phyloP scores from a whole-genome alignment of 1,140 invertebrate species.

The Orius laevigatus region DNA sequence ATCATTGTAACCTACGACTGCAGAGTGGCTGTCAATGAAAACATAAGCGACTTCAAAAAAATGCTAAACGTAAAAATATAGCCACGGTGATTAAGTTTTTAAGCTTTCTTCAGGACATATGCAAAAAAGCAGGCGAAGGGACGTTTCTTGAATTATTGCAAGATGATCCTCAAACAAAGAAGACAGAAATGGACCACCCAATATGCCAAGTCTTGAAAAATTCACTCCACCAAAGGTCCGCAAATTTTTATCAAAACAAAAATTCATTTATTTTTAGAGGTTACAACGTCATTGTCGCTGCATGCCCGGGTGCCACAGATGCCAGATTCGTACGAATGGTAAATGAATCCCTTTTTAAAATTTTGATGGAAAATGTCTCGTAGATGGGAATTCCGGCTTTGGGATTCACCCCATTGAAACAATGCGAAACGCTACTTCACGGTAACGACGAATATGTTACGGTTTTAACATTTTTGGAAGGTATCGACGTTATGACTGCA shows the following conservation, averaged over 20 bases:
- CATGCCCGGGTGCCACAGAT: too few relatives aligned
- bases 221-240: not conserved
- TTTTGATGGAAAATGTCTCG: conserved; percentile 12
- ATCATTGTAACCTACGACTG: not conserved
- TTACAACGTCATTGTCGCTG: too few relatives aligned
- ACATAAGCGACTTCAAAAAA: not conserved
- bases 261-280: too few relatives aligned
- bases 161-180: not conserved
- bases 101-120: not conserved
- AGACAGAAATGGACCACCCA: conserved; percentile 1
- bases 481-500: conserved; percentile 46
- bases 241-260: too few relatives aligned
- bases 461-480: conserved; percentile 43
- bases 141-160: not conserved
- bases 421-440: conserved; percentile 50
- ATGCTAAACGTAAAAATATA: not conserved
- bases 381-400: conserved; percentile 45
- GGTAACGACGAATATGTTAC: conserved; percentile 57
- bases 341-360: conserved; percentile 13
- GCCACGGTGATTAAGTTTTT: not conserved
- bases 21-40: conserved; percentile 2
- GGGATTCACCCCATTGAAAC: conserved; percentile 58
- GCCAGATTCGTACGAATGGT: too few relatives aligned
- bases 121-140: conserved; percentile 2
- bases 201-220: not conserved